A percentile compares a stretch with the other conserved stretches of the same genome.
Evolutionary conservation across 2,888 invertebrate genomes (phyloP).

Genomic region (Agrilus biguttatus): DNA sequence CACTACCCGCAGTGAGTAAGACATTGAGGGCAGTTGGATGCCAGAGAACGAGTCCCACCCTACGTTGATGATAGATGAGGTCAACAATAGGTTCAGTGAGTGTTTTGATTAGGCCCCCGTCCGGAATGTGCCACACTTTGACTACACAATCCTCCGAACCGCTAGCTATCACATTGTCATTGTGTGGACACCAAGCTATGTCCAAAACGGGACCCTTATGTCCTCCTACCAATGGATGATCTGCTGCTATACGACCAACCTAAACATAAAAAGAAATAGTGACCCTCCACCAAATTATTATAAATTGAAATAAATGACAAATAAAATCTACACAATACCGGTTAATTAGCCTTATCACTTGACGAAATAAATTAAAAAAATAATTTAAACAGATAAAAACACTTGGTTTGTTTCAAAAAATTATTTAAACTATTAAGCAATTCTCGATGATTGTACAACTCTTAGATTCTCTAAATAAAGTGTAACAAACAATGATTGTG

Average conservation of each 20-base stretch:
- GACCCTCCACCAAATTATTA: not conserved
- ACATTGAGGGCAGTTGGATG: constrained; percentile 95
- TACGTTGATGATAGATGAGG: constrained; percentile 79
- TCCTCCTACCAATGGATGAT: constrained; percentile 88
- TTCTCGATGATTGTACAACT: no score
- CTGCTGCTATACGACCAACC: constrained; percentile 89
- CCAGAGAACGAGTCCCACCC: constrained; percentile 90
- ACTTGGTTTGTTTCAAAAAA: no score
- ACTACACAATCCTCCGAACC: constrained; percentile 96
- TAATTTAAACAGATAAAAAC: no score
- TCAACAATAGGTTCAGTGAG: constrained; percentile 89
- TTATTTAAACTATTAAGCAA: no score
- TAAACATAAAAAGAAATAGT: constrained; percentile 27
- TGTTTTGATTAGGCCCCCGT: constrained; percentile 75
- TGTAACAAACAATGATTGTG: no score
- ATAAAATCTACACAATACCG: no score
- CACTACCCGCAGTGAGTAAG: constrained; percentile 83
- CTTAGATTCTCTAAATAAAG: no score
- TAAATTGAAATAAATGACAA: not conserved
- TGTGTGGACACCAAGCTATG: constrained; percentile 97
- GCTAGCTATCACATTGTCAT: constrained; percentile 95
- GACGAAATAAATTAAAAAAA: no score
- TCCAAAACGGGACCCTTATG: constrained; percentile 95
- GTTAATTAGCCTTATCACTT: no score
- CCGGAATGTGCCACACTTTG: constrained; percentile 87